phyloP scores from a whole-genome alignment of 1,140 invertebrate genomes.

The Platorchestia sp. region DNA sequence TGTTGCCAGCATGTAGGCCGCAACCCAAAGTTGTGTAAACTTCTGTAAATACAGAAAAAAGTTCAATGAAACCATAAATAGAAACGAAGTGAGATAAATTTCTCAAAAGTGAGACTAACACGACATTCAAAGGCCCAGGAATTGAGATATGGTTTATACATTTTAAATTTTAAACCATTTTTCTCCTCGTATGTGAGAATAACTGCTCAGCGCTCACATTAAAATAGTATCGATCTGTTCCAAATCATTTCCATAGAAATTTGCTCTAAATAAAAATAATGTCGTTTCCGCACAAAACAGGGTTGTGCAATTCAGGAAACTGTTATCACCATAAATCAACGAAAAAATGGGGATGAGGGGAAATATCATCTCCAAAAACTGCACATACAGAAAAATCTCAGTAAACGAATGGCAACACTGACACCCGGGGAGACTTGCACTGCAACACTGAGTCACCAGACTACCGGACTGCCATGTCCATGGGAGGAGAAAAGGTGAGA shows the following conservation, averaged over 20 bases:
- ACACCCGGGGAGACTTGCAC: background rate
- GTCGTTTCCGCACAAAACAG: too few species aligned
- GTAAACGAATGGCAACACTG: background rate
- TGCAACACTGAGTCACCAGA: background rate
- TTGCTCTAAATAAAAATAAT: too few species aligned
- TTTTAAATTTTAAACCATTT: background rate
- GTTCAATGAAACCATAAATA: background rate
- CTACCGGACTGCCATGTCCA: background rate
- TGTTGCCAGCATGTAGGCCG: background rate
- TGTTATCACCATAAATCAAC: too few species aligned
- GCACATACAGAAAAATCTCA: background rate
- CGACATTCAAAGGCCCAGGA: background rate
- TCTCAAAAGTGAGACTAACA: background rate
- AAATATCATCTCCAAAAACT: background rate
- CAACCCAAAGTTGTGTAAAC: background rate
- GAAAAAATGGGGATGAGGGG: background rate
- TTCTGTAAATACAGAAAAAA: background rate
- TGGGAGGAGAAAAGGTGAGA: background rate
- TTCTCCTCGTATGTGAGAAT: background rate
- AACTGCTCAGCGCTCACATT: too few species aligned
- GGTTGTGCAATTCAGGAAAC: too few species aligned
- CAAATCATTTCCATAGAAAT: background rate
- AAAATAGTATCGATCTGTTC: background rate
- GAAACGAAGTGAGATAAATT: background rate
- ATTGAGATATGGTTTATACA: background rate